Base-by-base conservation (phyloP, 2,888 invertebrate genomes). In the Kryphioiulus occultus region DNA sequence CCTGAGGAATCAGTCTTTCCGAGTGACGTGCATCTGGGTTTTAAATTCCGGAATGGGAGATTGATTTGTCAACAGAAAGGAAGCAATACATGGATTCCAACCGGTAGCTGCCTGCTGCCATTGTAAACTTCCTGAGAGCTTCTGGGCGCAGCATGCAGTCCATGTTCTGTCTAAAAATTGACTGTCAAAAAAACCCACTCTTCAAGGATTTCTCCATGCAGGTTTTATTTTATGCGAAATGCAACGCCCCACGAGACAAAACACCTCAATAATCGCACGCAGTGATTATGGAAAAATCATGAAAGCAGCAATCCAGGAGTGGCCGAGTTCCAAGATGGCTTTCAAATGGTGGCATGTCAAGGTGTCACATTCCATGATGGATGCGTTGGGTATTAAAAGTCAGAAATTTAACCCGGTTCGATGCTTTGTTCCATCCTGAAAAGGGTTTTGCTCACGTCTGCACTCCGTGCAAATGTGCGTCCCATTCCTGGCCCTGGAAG, bases 321-420 rank as follows among this genome's bases (percentile, higher is more conserved):
- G 59, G 10, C 59, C n/a, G 22, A 22, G 22, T n/a, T 22, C 22
- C 22, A 22, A 22, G 59, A 59, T n/a, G 7, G 5, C 59, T 59
- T 59, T 22, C 59, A 22, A 22, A 47, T 2, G n/a, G 22, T n/a
- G 22, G 4, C n/a, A 59, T 22, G 59, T 59, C 59, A 59, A 1
- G 59, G 59, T 59, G 59, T 59, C 59, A 59, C 22, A 22, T 59
- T 59, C 59, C 59, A 59, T 59, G 59, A 59, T 59, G n/a, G 59
- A 59, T 59, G 59, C n/a, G 59, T 59, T 59, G n/a, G 59, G 59
- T 59, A 59, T 59, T 22, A 59, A 22, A 59, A 59, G 59, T 59
- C 22, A 59, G 22, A 59, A 59, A 59, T 59, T 59, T 59, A 17
- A 59, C 59, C 59, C 59, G n/a, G 22, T 59, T 5, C 15, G 59